A percentile compares a stretch with the other conserved stretches of the same genome.
Conservation (phyloP, 2,888 invertebrate genomes). For the Leuctra nigra region DNA sequence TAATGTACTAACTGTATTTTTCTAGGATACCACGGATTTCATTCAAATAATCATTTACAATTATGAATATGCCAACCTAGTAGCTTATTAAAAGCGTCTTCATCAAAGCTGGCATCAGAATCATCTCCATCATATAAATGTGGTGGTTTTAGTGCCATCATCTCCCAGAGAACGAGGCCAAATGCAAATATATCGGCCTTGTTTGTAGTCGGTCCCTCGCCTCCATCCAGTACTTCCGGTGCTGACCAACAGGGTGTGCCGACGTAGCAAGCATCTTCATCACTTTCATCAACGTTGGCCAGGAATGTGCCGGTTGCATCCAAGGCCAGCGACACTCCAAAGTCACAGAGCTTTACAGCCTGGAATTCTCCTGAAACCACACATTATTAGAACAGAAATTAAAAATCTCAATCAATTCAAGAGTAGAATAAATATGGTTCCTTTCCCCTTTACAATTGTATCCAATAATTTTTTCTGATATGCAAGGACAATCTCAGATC, state of each 20-base stretch:
- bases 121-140: slow-evolving; percentile 41
- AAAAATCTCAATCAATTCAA: no score
- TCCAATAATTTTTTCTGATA: no score
- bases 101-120: slow-evolving; percentile 23
- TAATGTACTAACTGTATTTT: no score
- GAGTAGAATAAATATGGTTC: no score
- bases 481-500: no score
- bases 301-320: slow-evolving; percentile 56
- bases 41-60: background rate
- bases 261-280: slow-evolving; percentile 52
- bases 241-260: slow-evolving; percentile 76
- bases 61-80: background rate
- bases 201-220: slow-evolving; percentile 38
- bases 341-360: slow-evolving; percentile 74
- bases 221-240: slow-evolving; percentile 61
- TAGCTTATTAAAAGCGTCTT: slow-evolving; percentile 18
- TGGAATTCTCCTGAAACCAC: no score
- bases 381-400: no score
- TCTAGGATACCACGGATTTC: no score
- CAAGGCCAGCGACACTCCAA: slow-evolving; percentile 71
- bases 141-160: slow-evolving; percentile 65
- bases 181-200: slow-evolving; percentile 77
- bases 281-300: slow-evolving; percentile 40
- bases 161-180: slow-evolving; percentile 75
- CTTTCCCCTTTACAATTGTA: no score